These are phyloP conservation scores for Cettia cetti DNA, from an alignment of 2,113 vertebrate genomes.

Conservation along the genomic window DNA sequence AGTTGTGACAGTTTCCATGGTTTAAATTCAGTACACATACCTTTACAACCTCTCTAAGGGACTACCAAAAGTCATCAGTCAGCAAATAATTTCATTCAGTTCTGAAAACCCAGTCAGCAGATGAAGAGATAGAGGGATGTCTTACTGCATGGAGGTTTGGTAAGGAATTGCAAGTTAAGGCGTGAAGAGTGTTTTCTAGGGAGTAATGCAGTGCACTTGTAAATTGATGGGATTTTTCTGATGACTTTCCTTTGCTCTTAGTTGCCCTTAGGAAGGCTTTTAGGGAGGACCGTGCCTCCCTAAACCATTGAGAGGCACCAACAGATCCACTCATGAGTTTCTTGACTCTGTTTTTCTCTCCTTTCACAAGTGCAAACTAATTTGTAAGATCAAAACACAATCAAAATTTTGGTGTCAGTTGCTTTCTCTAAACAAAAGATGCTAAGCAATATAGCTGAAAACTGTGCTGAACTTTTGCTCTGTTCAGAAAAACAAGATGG, in stretches of 20 bases:
- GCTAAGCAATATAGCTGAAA: not conserved
- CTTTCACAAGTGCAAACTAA: not conserved
- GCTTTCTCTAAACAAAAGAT: not conserved
- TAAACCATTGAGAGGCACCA: not conserved
- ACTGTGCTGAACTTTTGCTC: not conserved
- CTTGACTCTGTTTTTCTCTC: not conserved
- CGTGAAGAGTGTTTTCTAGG: not conserved
- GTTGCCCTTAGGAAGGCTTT: not conserved
- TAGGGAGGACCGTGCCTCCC: not conserved
- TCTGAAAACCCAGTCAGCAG: not conserved
- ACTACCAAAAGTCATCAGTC: not conserved
- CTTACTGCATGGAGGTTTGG: not conserved
- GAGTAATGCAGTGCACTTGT: not conserved
- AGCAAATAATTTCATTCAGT: not conserved
- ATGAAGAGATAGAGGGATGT: not conserved
- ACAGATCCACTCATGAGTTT: not conserved
- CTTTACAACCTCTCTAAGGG: not conserved
- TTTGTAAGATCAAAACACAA: not conserved
- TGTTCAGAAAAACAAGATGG: not conserved
- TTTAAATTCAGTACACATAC: not conserved
- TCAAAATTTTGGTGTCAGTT: not conserved
- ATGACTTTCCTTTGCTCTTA: not conserved
- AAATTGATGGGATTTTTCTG: not conserved
- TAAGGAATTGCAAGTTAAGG: not conserved
- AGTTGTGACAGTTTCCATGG: not conserved